Conservation (phyloP, 23 tunicate genomes). For the Phallusia fumigata region DNA sequence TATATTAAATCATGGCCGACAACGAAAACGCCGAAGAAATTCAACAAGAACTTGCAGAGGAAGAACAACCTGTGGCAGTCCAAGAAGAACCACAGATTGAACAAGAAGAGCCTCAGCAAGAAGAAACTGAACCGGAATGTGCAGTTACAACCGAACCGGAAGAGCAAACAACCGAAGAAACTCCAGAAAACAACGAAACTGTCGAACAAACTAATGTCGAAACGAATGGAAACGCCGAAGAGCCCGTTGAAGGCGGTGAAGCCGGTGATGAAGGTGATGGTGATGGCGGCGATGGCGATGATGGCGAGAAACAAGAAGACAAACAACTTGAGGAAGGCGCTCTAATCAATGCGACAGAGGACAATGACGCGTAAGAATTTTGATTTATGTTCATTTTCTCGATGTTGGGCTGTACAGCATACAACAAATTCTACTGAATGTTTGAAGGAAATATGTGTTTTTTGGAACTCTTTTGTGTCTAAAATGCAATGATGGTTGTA, state of each 20-base stretch:
- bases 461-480: neutral
- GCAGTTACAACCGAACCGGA: slow-evolving; percentile 18
- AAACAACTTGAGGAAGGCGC: slow-evolving; percentile 45
- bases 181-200: neutral
- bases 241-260: neutral
- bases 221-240: neutral
- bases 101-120: slow-evolving; percentile 11
- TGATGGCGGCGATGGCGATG: slow-evolving; percentile 20
- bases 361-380: slow-evolving; percentile 66
- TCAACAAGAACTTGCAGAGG: neutral
- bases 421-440: too few relatives aligned
- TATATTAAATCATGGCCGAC: neutral
- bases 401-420: too few relatives aligned
- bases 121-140: slow-evolving; percentile 23
- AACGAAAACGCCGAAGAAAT: slow-evolving; percentile 19
- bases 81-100: slow-evolving; percentile 15
- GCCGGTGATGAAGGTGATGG: neutral
- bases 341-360: slow-evolving; percentile 61
- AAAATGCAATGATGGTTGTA: slow-evolving; percentile 68
- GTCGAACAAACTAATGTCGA: slow-evolving; percentile 15
- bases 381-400: too few relatives aligned
- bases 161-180: slow-evolving; percentile 18
- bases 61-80: neutral
- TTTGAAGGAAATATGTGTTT: neutral
- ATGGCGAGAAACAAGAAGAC: slow-evolving; percentile 12